Base-by-base conservation (phyloP, 2,888 invertebrate genomes). In the Chirona hameri region DNA sequence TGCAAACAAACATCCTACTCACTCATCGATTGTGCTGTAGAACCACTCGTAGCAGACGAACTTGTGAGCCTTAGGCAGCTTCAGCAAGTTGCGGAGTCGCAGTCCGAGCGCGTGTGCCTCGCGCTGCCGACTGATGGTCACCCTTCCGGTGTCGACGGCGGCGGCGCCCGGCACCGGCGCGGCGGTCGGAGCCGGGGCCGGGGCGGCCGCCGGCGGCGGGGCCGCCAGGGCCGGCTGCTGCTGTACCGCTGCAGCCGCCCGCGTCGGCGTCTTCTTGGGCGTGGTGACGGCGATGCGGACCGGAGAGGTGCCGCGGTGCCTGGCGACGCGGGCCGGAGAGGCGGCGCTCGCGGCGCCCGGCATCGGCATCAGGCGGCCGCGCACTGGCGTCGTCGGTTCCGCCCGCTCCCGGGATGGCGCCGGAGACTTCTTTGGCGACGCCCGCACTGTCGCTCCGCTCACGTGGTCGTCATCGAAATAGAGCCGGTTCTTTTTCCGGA, bases 31-130 rank as follows among this genome's bases (percentile, higher is more conserved):
- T 87, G 98, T 98, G 86, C 99, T 98, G 89, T 99, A 99, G 89
- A 99, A 99, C 93, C 98, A 99, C 88, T 99, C 99, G 89, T 97
- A 99, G 88, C 97, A 98, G 15, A 99, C 98, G 97, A 98, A 99
- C 89, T 97, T 97, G 88, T 99, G 98, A 9, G 99, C 99, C 90
- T 99, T 99, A 0, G 99, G 99, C 85, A 99, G 89, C 89, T 99
- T 99, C 9, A 99, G 90, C 55, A 99, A 91, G 89, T 99, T 99
- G 85, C 96, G 90, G 83, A 97, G 89, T 85, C 96, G 90, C 89
- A 95, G 91, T 2, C 97, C 97, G 86, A 97, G 95, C 86, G 94
- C 92, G 87, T 98, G 97, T 0, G 97, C 96, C 85, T 52, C 52
- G 15, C 48, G 80, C 15, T 80, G 80, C 52, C 80, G 80, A 7